Conservation (phyloP, 2,888 invertebrate species). For the Rotaria socialis region DNA sequence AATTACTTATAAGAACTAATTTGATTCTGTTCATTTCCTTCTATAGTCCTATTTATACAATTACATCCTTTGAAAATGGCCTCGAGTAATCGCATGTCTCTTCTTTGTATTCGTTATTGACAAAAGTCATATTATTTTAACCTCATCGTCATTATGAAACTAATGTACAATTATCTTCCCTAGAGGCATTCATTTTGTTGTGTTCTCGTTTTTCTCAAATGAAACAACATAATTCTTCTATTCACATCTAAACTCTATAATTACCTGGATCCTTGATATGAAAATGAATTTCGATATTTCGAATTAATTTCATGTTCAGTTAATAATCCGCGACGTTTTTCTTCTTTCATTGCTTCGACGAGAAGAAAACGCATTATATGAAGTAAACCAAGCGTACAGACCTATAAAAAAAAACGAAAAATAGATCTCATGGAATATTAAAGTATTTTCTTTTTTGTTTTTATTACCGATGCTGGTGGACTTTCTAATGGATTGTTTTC, state of each 20-base stretch:
- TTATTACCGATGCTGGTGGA: constrained; percentile 84
- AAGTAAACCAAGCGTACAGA: constrained; percentile 83
- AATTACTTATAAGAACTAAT: too few relatives aligned
- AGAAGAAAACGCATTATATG: constrained; percentile 91
- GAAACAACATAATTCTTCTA: background rate
- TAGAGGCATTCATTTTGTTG: too few relatives aligned
- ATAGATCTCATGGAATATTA: background rate
- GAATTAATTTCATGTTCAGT: constrained; percentile 50
- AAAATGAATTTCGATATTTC: constrained; percentile 41
- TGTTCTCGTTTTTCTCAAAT: background rate
- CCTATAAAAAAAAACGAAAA: constrained; percentile 61
- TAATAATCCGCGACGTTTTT: constrained; percentile 58
- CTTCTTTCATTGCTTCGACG: constrained; percentile 75
- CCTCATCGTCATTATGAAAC: too few relatives aligned
- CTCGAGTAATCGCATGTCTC: too few relatives aligned
- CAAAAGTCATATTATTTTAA: too few relatives aligned
- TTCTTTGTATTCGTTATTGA: too few relatives aligned
- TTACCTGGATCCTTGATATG: constrained; percentile 20
- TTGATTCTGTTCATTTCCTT: too few relatives aligned
- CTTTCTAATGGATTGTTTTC: constrained; percentile 84
- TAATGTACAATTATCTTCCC: too few relatives aligned
- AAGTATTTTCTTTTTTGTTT: background rate
- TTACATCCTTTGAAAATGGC: too few relatives aligned
- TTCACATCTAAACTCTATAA: too few relatives aligned
- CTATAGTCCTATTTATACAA: too few relatives aligned